Percentiles rank a stretch among this genome's conserved stretches.
These are phyloP conservation scores for Polymixis lichenea DNA, from an alignment of 2,888 invertebrate genomes.

Conservation along the genomic window DNA sequence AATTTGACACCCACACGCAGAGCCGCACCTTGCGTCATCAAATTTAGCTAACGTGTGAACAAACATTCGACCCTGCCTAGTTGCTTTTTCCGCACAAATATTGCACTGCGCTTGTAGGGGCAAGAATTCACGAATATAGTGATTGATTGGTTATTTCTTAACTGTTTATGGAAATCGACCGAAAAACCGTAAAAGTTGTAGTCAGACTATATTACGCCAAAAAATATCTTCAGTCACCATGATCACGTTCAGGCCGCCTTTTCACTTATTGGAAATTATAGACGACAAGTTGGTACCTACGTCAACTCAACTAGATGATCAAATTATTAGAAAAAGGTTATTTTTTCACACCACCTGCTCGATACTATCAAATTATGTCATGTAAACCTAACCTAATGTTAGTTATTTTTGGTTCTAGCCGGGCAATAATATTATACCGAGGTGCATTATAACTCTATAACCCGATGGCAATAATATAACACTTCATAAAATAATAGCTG, in stretches of 20 bases:
- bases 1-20: constrained; percentile 83
- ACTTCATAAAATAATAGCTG: too few relatives aligned
- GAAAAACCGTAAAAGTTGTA: background rate
- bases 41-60: constrained; percentile 89
- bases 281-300: background rate
- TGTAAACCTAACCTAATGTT: background rate
- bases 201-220: background rate
- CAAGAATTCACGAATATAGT: constrained; percentile 64
- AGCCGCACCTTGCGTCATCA: constrained; percentile 89
- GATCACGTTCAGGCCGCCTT: background rate
- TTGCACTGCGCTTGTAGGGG: constrained; percentile 76
- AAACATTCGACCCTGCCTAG: constrained; percentile 87
- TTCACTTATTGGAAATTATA: background rate
- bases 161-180: background rate
- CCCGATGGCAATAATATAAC: background rate
- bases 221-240: background rate
- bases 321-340: background rate
- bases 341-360: background rate
- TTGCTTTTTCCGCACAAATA: constrained; percentile 85
- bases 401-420: background rate
- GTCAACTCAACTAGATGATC: background rate
- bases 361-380: background rate
- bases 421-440: background rate
- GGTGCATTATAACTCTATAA: background rate
- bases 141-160: constrained; percentile 64